Base-by-base conservation (phyloP, 1,140 invertebrate genomes). In the Sminthurides bifidus region DNA sequence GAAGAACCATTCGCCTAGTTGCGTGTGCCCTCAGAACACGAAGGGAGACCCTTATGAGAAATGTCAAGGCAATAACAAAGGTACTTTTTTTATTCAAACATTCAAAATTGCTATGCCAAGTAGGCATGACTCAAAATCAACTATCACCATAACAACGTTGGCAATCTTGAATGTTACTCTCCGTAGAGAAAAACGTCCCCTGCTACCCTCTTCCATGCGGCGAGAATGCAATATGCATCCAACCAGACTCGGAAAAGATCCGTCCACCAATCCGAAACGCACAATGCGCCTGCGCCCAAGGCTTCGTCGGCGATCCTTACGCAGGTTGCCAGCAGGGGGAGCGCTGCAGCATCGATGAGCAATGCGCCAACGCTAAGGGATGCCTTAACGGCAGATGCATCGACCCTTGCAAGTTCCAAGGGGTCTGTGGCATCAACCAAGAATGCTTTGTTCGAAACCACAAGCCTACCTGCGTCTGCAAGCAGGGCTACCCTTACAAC, bases 171-270 rank as follows among this genome's bases (percentile, higher is more conserved):
- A n/a, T n/a, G n/a, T n/a, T n/a, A n/a, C n/a, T n/a, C n/a, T n/a
- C n/a, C n/a, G n/a, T 6, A 48, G 44, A 27, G 8, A 8, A 43
- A 43, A 43, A 15, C 10, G 24, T 8, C 6, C 41, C 41, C 8
- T 43, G 41, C 41, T 43, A 43, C 41, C 41, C 41, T 8, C 21
- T 43, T 15, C 41, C 41, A 6, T 43, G 41, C 41, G 41, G 41
- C 21, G 41, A 15, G 6, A 43, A 43, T 19, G 41, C 41, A 17
- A 23, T 43, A 17, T 43, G 41, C 41, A 23, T 43, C 8, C 8
- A 15, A 14, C 8, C 10, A 10, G 10, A 6, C 6, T n/a, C n/a
- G n/a, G n/a, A n/a, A n/a, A n/a, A n/a, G n/a, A n/a, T n/a, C n/a
- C n/a, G n/a, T n/a, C n/a, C n/a, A n/a, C 6, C n/a, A 14, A 19